phyloP scores from a whole-genome alignment of 2,888 invertebrate species.

The Plagiodera versicolora region DNA sequence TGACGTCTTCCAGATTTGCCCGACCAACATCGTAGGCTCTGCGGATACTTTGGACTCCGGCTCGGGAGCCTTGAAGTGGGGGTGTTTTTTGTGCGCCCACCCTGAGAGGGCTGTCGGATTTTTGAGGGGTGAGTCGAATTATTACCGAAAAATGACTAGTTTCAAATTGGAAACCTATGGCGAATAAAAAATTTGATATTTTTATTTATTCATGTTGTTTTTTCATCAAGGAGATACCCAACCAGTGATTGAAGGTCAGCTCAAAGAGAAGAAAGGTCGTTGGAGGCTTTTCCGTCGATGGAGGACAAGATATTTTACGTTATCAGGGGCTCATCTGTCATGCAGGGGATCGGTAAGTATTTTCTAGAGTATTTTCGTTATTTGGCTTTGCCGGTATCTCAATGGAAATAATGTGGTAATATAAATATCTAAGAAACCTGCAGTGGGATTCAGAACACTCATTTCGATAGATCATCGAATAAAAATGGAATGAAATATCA shows the following conservation, averaged over 20 bases:
- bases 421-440: too few species aligned
- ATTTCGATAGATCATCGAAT: too few species aligned
- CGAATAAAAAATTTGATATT: background rate
- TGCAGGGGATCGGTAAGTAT: conserved; percentile 80
- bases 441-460: too few species aligned
- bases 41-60: conserved; percentile 56
- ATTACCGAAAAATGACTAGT: conserved; percentile 3
- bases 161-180: too few species aligned
- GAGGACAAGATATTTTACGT: conserved; percentile 92
- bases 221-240: conserved; percentile 75
- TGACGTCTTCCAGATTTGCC: conserved; percentile 86
- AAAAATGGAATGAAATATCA: too few species aligned
- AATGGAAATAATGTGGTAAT: too few species aligned
- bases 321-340: conserved; percentile 89
- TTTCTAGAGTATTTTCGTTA: too few species aligned
- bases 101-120: conserved; percentile 88
- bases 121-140: conserved; percentile 60
- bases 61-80: conserved; percentile 72
- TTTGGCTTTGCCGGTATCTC: too few species aligned
- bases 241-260: conserved; percentile 87
- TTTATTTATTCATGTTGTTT: too few species aligned
- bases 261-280: conserved; percentile 89
- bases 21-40: conserved; percentile 54
- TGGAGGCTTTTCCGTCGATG: conserved; percentile 90
- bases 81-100: conserved; percentile 91